Conservation (phyloP, 1,140 invertebrate genomes). For the Agrilus planipennis region DNA sequence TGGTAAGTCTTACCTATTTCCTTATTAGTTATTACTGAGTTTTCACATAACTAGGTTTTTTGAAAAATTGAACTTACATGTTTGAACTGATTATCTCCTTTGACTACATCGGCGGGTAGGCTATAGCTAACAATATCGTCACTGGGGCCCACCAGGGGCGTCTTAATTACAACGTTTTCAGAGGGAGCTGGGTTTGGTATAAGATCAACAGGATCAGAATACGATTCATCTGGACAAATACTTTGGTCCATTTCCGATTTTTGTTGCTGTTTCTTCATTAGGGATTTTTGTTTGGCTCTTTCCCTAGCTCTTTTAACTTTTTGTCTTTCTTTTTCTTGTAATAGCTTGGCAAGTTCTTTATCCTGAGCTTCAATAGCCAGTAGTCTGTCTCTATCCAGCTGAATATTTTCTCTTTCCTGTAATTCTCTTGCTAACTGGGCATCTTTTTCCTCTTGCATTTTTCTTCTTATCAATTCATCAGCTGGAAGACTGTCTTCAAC, state of each 20-base stretch:
- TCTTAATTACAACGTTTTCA: constrained; percentile 13
- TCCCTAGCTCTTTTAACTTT: constrained; percentile 54
- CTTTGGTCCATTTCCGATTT: constrained; percentile 31
- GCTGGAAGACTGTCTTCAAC: constrained; percentile 42
- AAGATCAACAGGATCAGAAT: constrained; percentile 30
- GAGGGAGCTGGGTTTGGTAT: constrained; percentile 14
- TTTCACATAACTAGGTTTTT: too few species aligned
- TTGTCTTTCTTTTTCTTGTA: constrained; percentile 75
- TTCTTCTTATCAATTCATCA: constrained; percentile 40
- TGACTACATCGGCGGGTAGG: constrained; percentile 29
- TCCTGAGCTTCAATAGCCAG: constrained; percentile 85
- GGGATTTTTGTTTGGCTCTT: constrained; percentile 50
- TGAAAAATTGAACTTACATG: too few species aligned
- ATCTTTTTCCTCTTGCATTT: constrained; percentile 50
- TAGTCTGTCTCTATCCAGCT: constrained; percentile 56
- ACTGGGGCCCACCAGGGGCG: constrained; percentile 1
- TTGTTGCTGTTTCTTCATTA: constrained; percentile 45
- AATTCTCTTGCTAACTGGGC: constrained; percentile 43
- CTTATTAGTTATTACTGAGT: too few species aligned
- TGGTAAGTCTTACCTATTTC: too few species aligned
- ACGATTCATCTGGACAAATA: constrained; percentile 30
- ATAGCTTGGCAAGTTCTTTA: constrained; percentile 73
- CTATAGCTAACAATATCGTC: constrained; percentile 32
- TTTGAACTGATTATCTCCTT: too few species aligned
- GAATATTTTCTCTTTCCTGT: constrained; percentile 46